phyloP scores from a whole-genome alignment of 1,140 invertebrate species.

The Drosophila quadrilineata region DNA sequence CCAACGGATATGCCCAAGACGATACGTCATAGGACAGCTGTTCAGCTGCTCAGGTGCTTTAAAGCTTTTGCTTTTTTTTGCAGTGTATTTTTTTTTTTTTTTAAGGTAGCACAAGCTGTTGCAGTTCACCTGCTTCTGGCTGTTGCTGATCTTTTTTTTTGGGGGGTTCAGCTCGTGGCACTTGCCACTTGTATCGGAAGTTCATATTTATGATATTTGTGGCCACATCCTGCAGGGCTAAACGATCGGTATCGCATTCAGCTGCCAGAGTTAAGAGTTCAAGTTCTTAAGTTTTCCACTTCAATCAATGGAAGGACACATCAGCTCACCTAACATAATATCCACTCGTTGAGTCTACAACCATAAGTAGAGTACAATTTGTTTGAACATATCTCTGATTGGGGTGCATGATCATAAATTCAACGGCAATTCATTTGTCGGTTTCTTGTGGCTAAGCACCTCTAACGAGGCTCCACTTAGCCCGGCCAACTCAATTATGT shows the following conservation, averaged over 20 bases:
- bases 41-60: slow-evolving; percentile 9
- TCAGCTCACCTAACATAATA: not conserved
- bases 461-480: slow-evolving; percentile 40
- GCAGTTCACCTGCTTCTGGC: slow-evolving; percentile 53
- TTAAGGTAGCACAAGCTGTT: slow-evolving; percentile 47
- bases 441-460: slow-evolving; percentile 23
- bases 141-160: slow-evolving; percentile 12
- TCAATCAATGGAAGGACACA: too few relatives aligned
- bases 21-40: not conserved
- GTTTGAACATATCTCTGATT: slow-evolving; percentile 1
- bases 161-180: slow-evolving; percentile 46
- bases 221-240: slow-evolving; percentile 13
- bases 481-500: slow-evolving; percentile 22
- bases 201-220: slow-evolving; percentile 64
- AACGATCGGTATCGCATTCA: slow-evolving; percentile 29
- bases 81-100: slow-evolving; percentile 13
- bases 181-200: slow-evolving; percentile 69
- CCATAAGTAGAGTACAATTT: not conserved
- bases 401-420: slow-evolving; percentile 41
- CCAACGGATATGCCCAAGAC: slow-evolving; percentile 58
- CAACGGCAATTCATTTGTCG: slow-evolving; percentile 35
- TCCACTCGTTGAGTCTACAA: not conserved
- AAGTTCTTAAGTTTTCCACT: too few relatives aligned
- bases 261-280: slow-evolving; percentile 34
- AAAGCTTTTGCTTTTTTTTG: too few relatives aligned